Evolutionary conservation across 1,140 invertebrate genomes (phyloP).

Genomic region (Leptestheria dahalacensis): DNA sequence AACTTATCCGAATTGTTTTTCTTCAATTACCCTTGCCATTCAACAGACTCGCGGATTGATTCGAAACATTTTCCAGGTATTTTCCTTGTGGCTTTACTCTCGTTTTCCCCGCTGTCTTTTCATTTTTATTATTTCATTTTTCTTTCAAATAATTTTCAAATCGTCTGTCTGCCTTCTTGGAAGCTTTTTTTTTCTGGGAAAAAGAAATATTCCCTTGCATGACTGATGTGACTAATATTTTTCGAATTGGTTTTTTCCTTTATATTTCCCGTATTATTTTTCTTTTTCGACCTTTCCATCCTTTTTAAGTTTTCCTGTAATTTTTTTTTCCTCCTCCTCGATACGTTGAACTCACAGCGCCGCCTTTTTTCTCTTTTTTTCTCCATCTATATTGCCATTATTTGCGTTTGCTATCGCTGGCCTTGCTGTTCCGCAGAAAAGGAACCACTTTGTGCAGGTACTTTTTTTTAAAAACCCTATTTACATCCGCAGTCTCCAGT

Average conservation of each 20-base stretch:
- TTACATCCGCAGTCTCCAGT: no score
- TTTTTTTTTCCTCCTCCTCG: conserved; percentile 15
- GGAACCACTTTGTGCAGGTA: no score
- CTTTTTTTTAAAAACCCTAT: no score
- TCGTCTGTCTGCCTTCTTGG: background rate
- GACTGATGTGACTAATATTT: no score
- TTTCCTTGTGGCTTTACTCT: background rate
- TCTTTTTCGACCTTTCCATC: background rate
- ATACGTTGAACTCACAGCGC: background rate
- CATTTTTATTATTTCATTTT: background rate
- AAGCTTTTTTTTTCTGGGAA: no score
- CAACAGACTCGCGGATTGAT: background rate
- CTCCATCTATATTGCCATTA: conserved; percentile 9
- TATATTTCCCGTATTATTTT: conserved; percentile 3
- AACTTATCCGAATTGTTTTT: no score
- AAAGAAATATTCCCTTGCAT: no score
- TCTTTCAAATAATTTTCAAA: background rate
- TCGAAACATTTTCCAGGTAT: background rate
- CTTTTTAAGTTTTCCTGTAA: conserved; percentile 12
- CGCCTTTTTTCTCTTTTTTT: background rate
- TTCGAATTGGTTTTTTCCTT: conserved; percentile 1
- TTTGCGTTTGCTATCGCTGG: no score
- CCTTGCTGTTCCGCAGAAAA: no score
- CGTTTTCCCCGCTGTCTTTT: no score
- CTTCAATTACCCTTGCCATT: background rate